Evolutionary conservation across 2,888 invertebrate species (phyloP).

Genomic region (Temnothorax rugatulus): DNA sequence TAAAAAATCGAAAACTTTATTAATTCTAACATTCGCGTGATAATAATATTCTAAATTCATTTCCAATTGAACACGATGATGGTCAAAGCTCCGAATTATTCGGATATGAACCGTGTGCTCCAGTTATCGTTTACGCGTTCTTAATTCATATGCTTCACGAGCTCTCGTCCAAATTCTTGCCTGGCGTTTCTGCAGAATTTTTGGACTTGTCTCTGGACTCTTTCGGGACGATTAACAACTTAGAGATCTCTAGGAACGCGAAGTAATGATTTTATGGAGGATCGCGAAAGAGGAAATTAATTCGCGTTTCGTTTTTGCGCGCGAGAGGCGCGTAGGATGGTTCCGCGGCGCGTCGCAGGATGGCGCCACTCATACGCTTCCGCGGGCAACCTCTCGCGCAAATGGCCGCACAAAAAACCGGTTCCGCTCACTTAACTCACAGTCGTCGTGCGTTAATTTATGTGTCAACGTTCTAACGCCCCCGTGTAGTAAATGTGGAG

Average conservation of each 20-base stretch:
- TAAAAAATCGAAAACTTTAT: not conserved
- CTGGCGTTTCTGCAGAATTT: not conserved
- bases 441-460: constrained; percentile 38
- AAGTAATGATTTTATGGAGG: not conserved
- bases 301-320: not conserved
- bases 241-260: no score
- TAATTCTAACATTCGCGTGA: not conserved
- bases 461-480: not conserved
- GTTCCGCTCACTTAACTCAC: constrained; percentile 53
- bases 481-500: not conserved
- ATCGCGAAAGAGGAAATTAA: no score
- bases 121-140: not conserved
- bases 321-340: not conserved
- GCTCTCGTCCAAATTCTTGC: not conserved
- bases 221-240: not conserved
- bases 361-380: constrained; percentile 9
- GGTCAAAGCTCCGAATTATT: not conserved
- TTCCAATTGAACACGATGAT: not conserved
- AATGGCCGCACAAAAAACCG: not conserved
- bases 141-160: no score
- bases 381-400: not conserved
- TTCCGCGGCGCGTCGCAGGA: not conserved
- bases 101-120: not conserved
- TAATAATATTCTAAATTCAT: not conserved
- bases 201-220: not conserved